Percentiles rank a stretch among this genome's conserved stretches.
These are phyloP conservation scores for Ostrea denselamellosa DNA, from an alignment of 1,140 invertebrate genomes.

Conservation along the genomic window DNA sequence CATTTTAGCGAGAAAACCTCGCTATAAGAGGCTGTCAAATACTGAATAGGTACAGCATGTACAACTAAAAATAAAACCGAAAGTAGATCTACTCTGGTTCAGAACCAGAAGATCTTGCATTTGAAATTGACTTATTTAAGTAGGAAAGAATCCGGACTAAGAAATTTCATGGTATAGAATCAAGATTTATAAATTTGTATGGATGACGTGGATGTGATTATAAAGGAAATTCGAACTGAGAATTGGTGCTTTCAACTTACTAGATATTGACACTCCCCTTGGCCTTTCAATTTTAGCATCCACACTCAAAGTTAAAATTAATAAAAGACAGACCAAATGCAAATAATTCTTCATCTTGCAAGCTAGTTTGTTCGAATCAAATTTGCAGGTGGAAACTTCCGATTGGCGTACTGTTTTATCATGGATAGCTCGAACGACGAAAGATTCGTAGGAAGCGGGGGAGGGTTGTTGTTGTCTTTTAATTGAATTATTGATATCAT, in stretches of 20 bases:
- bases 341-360: not conserved
- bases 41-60: too few species aligned
- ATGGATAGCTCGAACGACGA: not conserved
- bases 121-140: too few species aligned
- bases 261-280: constrained; percentile 66
- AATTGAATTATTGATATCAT: too few species aligned
- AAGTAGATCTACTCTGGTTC: too few species aligned
- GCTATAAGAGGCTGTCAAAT: too few species aligned
- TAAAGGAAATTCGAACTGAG: not conserved
- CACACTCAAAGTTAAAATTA: constrained; percentile 1
- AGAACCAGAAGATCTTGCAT: too few species aligned
- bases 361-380: not conserved
- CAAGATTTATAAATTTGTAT: too few species aligned
- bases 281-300: constrained; percentile 58
- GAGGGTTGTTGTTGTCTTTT: too few species aligned
- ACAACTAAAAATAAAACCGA: too few species aligned
- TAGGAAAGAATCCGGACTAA: too few species aligned
- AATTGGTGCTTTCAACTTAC: constrained; percentile 53
- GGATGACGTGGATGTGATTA: not conserved
- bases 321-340: not conserved
- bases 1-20: too few species aligned
- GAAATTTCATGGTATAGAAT: too few species aligned
- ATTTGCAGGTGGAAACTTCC: constrained; percentile 8
- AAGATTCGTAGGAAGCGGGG: not conserved
- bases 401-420: not conserved